Percentiles rank a stretch among this genome's conserved stretches.
phyloP scores from a whole-genome alignment of 2,113 vertebrate genomes.

The Dascyllus trimaculatus region DNA sequence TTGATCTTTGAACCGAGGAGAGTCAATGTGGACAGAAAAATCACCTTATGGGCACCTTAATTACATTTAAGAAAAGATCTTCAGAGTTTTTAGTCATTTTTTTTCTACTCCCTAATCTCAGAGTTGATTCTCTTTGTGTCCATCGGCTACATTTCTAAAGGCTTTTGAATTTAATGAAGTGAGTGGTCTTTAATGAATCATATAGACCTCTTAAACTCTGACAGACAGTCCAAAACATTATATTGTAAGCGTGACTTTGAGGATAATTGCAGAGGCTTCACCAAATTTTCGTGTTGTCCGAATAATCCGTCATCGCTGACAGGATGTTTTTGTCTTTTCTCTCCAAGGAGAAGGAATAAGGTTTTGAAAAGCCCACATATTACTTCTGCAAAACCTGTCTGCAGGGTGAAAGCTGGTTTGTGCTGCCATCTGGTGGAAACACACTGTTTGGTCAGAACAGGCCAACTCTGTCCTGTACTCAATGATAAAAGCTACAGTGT shows the following conservation, averaged over 20 bases:
- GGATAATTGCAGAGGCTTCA: no score
- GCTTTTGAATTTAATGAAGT: slow-evolving; percentile 6
- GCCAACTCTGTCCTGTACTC: neutral
- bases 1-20: slow-evolving; percentile 8
- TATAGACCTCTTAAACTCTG: slow-evolving; percentile 1
- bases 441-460: neutral
- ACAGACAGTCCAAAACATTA: neutral
- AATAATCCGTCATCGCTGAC: no score
- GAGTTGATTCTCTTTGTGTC: neutral
- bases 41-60: neutral
- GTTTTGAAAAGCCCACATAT: neutral
- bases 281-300: no score
- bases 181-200: neutral
- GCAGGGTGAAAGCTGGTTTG: neutral
- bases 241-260: neutral
- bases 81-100: no score
- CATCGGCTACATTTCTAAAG: neutral
- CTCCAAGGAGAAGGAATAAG: neutral
- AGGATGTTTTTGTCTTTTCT: no score
- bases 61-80: neutral
- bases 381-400: neutral
- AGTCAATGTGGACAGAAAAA: neutral
- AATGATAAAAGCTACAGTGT: neutral
- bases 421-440: slow-evolving; percentile 68
- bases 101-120: neutral